Evolutionary conservation across 1,140 invertebrate species (phyloP), one percentile per base, ranked within the genome.

Genomic region (Macrocentrus cingulum): DNA sequence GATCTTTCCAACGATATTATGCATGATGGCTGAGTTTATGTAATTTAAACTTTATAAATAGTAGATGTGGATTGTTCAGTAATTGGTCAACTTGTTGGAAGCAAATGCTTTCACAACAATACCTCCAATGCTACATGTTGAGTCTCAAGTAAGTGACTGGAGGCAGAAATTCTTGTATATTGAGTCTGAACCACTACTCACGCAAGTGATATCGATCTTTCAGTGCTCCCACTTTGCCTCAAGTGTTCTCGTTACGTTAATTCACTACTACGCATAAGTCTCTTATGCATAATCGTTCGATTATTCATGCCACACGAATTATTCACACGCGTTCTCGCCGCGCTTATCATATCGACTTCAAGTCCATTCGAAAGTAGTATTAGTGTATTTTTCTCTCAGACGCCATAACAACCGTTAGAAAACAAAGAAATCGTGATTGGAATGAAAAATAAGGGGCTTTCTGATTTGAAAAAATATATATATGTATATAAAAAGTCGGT

Each of bases 1-100:
- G n/a, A n/a, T n/a, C n/a, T n/a, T n/a, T n/a, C n/a, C n/a, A n/a
- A n/a, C n/a, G n/a, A n/a, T n/a, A n/a, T n/a, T n/a, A n/a, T n/a
- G n/a, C n/a, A n/a, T n/a, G n/a, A n/a, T n/a, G n/a, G n/a, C n/a
- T n/a, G n/a, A n/a, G n/a, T n/a, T n/a, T n/a, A n/a, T n/a, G n/a
- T n/a, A n/a, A n/a, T n/a, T n/a, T n/a, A n/a, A n/a, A n/a, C n/a
- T n/a, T n/a, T n/a, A n/a, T n/a, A n/a, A n/a, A n/a, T n/a, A n/a
- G n/a, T n/a, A n/a, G n/a, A n/a, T n/a, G n/a, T 51, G 25, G 18
- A 51, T 36, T 51, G 37, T 51, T 51, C 36, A 51, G 49, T 34
- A 51, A 51, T 51, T 51, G 49, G 49, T 36, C 49, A 51, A 51
- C 32, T 51, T 51, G 49, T 51, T n/a, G 49, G 37, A 51, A 51